Evolutionary conservation across 1,140 invertebrate species (phyloP).

Genomic region (Neuroterus valhalla): DNA sequence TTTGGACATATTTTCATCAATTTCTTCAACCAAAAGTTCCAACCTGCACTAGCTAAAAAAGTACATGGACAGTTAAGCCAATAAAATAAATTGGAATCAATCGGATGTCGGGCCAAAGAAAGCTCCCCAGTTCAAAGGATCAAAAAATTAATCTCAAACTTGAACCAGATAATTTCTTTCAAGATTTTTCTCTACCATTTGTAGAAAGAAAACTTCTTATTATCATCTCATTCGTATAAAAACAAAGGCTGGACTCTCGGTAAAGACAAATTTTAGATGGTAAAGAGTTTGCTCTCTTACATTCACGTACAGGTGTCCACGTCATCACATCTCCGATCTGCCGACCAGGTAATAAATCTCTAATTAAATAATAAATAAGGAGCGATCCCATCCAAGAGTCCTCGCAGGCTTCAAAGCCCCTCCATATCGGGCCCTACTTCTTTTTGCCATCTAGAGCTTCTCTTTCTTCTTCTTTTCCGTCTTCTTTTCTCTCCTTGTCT

Average conservation of each 20-base stretch:
- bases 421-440: conserved; percentile 63
- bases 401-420: conserved; percentile 50
- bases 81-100: too few relatives aligned
- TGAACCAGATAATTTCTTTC: too few relatives aligned
- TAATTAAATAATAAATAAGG: conserved; percentile 69
- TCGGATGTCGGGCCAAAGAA: too few relatives aligned
- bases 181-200: too few relatives aligned
- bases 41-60: too few relatives aligned
- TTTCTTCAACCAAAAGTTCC: background rate
- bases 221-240: background rate
- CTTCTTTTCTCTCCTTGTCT: conserved; percentile 42
- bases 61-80: too few relatives aligned
- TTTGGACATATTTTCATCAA: conserved; percentile 13
- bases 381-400: conserved; percentile 45
- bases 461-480: conserved; percentile 36
- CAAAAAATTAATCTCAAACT: too few relatives aligned
- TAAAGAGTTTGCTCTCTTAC: conserved; percentile 30
- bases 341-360: conserved; percentile 62
- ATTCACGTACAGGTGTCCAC: conserved; percentile 49
- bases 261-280: conserved; percentile 56
- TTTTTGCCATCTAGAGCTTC: conserved; percentile 60
- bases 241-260: conserved; percentile 29
- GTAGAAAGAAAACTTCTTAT: background rate
- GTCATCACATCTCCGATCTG: conserved; percentile 41
- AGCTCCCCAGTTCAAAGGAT: too few relatives aligned